Conservation (phyloP, 2,797 vertebrate genomes). For the Cryptoblepharus egeriae region DNA sequence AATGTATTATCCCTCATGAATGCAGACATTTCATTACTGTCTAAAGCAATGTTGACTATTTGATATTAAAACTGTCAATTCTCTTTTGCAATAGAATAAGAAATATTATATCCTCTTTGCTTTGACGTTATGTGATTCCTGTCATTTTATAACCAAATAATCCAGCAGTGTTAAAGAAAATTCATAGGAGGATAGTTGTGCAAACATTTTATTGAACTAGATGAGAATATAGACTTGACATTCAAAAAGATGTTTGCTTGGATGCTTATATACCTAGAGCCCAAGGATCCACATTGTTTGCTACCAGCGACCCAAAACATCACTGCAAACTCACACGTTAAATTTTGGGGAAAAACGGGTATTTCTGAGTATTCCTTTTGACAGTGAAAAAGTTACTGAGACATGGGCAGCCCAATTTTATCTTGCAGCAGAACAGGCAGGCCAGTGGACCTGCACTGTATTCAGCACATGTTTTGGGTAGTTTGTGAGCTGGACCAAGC, state of each 20-base stretch:
- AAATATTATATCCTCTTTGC: slow-evolving; percentile 10
- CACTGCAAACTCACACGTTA: too few relatives aligned
- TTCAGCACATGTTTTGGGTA: too few relatives aligned
- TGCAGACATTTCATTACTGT: neutral
- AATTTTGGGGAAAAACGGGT: too few relatives aligned
- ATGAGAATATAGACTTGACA: neutral
- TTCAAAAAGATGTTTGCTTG: neutral
- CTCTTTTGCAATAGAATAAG: neutral
- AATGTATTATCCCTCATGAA: neutral
- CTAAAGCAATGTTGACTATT: neutral
- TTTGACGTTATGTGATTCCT: slow-evolving; percentile 4
- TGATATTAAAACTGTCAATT: slow-evolving; percentile 19
- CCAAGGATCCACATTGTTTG: too few relatives aligned
- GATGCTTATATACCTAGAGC: neutral
- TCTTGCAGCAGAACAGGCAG: too few relatives aligned
- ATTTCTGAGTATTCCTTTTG: too few relatives aligned
- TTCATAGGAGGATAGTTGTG: neutral
- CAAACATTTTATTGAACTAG: slow-evolving; percentile 28
- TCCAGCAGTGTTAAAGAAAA: neutral
- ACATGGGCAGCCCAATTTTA: too few relatives aligned
- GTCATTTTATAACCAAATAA: neutral
- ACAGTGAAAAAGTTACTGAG: too few relatives aligned
- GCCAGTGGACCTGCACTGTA: too few relatives aligned
- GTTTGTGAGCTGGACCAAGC: too few relatives aligned
- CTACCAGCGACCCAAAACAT: too few relatives aligned